Base-by-base conservation (phyloP, 1,140 invertebrate species). In the Cydia pomonella region DNA sequence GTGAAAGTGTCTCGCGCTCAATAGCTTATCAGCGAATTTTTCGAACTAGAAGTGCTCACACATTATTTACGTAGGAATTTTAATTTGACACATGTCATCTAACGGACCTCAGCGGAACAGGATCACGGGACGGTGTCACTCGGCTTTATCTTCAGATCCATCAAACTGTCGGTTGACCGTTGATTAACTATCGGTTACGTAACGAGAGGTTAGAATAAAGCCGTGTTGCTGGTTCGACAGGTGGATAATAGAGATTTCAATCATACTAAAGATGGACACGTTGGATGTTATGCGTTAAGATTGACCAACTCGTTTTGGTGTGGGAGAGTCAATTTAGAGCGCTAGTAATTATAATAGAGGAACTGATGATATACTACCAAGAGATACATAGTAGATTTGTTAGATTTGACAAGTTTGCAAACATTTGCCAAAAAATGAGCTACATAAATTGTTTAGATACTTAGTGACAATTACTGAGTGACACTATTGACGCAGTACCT, bases 91-190 rank as follows among this genome's bases (percentile, higher is more conserved):
- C 71, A 50, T 75, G 79, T 75, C 75, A 81, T 53, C 76, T 23
- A 73, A 75, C 74, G 73, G 77, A 66, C 63, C 33, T 44, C 69
- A 44, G n/a, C 77, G 79, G 78, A 80, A 79, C 76, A 73, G 44
- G 18, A 44, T 72, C 44, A 53, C 66, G 38, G 41, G 63, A 72
- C 33, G 41, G 50, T 29, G 69, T 79, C 77, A 79, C 76, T 77
- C 78, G 76, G 73, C 66, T 80, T 81, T 82, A 79, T 80, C 76
- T 78, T 59, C 64, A 64, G 50, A 75, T 78, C 69, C 74, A 80
- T 77, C 77, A 29, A 77, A 72, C 79, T 79, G 80, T 79, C 78
- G 73, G 75, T 76, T 82, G 82, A 81, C 84, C 81, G 80, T 82
- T 85, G 73, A 74, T 81, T 82, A 85, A 85, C 77, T 80, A 73